A percentile compares a stretch with the other conserved stretches of the same genome.
These are phyloP conservation scores for Dascyllus trimaculatus DNA, from an alignment of 2,113 vertebrate species.

Conservation along the genomic window DNA sequence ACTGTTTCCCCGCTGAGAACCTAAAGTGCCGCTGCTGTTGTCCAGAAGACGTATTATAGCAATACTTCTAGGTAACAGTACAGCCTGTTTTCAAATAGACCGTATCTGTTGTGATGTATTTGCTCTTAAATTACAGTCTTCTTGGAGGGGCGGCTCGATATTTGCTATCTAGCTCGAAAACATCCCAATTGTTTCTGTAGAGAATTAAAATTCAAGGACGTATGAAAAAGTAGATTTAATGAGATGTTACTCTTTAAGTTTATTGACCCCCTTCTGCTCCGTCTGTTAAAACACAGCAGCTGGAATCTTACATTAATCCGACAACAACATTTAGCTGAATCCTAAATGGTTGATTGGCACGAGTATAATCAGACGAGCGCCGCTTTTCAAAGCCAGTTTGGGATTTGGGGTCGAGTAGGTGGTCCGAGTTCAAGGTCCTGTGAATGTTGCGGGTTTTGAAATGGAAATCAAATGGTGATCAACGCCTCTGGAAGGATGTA, in stretches of 20 bases:
- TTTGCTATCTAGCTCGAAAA: background rate
- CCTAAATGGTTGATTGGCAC: constrained; percentile 15
- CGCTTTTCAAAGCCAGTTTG: background rate
- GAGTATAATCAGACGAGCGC: constrained; percentile 21
- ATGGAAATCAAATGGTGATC: constrained; percentile 65
- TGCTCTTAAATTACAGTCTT: no score
- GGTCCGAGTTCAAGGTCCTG: constrained; percentile 53
- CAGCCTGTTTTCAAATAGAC: no score
- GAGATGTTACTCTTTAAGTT: no score
- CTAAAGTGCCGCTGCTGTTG: no score
- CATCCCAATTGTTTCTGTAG: constrained; percentile 1
- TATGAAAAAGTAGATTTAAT: constrained; percentile 5
- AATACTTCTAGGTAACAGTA: no score
- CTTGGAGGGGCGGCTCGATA: no score
- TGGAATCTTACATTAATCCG: constrained; percentile 9
- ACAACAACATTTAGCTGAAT: constrained; percentile 10
- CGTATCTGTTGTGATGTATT: no score
- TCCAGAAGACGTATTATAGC: no score
- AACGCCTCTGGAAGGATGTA: constrained; percentile 15
- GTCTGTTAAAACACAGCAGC: constrained; percentile 13
- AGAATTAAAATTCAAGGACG: background rate
- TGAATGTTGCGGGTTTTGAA: constrained; percentile 49
- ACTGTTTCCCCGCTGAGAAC: no score
- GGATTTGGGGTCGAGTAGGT: background rate
- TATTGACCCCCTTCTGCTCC: background rate